Conservation (phyloP, 2,888 invertebrate species). For the Drosophila merina region DNA sequence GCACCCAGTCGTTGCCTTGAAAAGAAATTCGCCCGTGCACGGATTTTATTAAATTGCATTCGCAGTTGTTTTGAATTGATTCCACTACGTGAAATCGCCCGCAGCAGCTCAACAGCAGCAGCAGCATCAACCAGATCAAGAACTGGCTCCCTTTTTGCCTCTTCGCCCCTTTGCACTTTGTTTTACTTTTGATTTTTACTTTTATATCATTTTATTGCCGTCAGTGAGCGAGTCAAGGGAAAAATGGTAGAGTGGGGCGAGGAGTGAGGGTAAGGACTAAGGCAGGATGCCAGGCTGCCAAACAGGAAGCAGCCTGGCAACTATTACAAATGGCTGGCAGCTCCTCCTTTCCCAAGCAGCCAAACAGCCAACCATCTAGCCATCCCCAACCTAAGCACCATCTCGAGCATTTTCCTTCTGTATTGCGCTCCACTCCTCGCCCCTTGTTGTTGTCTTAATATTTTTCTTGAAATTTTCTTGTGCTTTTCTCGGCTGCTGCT, state of each 20-base stretch:
- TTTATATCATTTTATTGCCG: conserved; percentile 53
- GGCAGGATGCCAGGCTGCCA: conserved; percentile 41
- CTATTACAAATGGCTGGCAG: conserved; percentile 77
- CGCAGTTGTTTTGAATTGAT: conserved; percentile 82
- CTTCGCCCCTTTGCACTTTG: conserved; percentile 63
- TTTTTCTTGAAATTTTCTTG: conserved; percentile 77
- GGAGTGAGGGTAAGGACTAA: conserved; percentile 19
- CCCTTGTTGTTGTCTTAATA: conserved; percentile 72
- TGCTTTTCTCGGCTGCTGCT: conserved; percentile 65
- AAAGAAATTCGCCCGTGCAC: conserved; percentile 73
- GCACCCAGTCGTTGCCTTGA: conserved; percentile 50
- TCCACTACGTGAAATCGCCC: conserved; percentile 72
- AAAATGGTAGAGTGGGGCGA: conserved; percentile 14
- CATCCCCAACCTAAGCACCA: conserved; percentile 55
- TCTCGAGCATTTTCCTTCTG: conserved; percentile 54
- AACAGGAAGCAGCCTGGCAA: conserved; percentile 56
- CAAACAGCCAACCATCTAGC: conserved; percentile 8
- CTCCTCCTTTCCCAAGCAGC: conserved; percentile 4
- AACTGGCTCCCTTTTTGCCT: conserved; percentile 34
- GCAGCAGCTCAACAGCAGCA: conserved; percentile 49
- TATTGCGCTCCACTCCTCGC: neutral
- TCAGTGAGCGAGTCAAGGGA: conserved; percentile 23
- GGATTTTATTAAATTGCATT: conserved; percentile 83
- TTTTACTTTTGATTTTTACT: conserved; percentile 73
- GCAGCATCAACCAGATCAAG: conserved; percentile 36